Evolutionary conservation across 2,888 invertebrate species (phyloP).

Genomic region (Oscheius myriophilus): DNA sequence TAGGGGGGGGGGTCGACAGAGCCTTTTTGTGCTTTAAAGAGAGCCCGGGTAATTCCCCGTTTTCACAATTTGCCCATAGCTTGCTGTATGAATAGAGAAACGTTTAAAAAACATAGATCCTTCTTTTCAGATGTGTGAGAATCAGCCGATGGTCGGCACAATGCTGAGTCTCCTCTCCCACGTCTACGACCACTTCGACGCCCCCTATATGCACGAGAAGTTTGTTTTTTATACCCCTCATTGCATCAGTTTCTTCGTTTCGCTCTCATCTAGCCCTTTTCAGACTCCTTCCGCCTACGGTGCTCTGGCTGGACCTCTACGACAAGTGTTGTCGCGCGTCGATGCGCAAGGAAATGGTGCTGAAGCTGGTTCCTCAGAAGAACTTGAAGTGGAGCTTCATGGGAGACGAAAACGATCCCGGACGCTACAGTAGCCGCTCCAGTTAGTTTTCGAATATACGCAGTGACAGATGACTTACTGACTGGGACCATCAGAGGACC

Average conservation of each 20-base stretch:
- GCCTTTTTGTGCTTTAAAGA: too few species aligned
- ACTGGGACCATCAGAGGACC: too few species aligned
- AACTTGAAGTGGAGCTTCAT: slow-evolving; percentile 19
- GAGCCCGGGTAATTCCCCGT: too few species aligned
- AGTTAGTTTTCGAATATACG: background rate
- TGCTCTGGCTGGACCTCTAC: slow-evolving; percentile 60
- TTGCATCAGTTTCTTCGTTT: background rate
- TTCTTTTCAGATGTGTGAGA: background rate
- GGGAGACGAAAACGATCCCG: slow-evolving; percentile 21
- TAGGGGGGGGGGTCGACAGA: background rate
- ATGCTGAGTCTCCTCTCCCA: slow-evolving; percentile 17
- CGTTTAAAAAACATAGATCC: background rate
- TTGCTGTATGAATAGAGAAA: background rate
- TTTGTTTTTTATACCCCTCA: background rate
- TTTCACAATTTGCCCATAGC: too few species aligned
- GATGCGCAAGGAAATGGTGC: slow-evolving; percentile 15
- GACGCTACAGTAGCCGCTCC: slow-evolving; percentile 21
- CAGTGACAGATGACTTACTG: too few species aligned
- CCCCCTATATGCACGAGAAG: slow-evolving; percentile 20
- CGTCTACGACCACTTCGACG: slow-evolving; percentile 27
- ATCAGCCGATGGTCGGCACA: background rate
- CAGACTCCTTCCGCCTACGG: slow-evolving; percentile 46
- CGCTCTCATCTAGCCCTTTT: too few species aligned
- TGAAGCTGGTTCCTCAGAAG: slow-evolving; percentile 14
- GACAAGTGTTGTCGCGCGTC: slow-evolving; percentile 42